phyloP scores from a whole-genome alignment of 1,140 invertebrate genomes.

The Limonius californicus region DNA sequence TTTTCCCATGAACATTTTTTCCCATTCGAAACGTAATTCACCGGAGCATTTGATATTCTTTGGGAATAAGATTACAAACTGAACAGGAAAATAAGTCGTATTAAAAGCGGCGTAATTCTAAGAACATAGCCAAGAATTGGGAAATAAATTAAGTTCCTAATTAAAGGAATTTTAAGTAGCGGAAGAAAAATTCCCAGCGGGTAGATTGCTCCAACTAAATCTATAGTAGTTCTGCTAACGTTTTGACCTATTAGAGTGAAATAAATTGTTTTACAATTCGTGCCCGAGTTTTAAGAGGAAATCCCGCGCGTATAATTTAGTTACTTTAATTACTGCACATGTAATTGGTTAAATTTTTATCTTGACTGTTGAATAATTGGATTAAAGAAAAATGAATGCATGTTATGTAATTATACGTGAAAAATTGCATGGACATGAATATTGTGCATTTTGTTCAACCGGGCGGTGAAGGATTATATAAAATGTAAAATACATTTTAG shows the following conservation, averaged over 20 bases:
- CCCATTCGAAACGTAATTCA: no score
- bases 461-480: no score
- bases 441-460: background rate
- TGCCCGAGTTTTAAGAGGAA: background rate
- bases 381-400: conserved; percentile 10
- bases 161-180: background rate
- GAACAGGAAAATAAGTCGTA: background rate
- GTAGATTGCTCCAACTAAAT: background rate
- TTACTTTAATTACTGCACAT: conserved; percentile 5
- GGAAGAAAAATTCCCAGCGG: background rate
- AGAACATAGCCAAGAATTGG: background rate
- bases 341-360: conserved; percentile 13
- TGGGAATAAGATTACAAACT: background rate
- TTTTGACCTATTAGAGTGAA: background rate
- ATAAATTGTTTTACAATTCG: conserved; percentile 3
- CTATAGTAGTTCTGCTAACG: background rate
- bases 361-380: conserved; percentile 7
- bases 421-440: background rate
- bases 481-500: no score
- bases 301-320: conserved; percentile 9
- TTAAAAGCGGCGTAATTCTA: background rate
- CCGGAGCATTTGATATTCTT: background rate
- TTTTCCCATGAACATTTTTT: no score
- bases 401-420: background rate
- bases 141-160: background rate